phyloP scores from a whole-genome alignment of 2,888 invertebrate species.

The Omphaloscelis lunosa region DNA sequence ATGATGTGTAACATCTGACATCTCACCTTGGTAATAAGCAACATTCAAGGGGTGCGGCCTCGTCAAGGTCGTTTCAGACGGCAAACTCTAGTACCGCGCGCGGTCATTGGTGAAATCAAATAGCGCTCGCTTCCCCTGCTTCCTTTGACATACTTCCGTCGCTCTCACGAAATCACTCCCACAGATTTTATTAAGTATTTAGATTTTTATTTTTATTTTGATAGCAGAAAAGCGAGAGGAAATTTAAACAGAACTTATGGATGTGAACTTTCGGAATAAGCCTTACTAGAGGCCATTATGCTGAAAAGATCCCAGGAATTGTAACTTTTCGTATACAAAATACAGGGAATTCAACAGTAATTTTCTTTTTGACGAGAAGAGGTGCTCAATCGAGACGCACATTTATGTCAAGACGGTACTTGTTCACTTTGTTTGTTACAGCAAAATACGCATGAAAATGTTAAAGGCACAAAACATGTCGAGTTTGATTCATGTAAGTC shows the following conservation, averaged over 20 bases:
- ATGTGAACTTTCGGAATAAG: not conserved
- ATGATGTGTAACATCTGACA: too few relatives aligned
- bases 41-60: too few relatives aligned
- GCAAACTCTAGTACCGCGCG: too few relatives aligned
- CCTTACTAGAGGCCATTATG: not conserved
- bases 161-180: too few relatives aligned
- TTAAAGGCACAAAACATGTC: conserved; percentile 23
- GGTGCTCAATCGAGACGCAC: conserved; percentile 22
- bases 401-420: conserved; percentile 43
- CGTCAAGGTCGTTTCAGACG: too few relatives aligned
- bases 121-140: too few relatives aligned
- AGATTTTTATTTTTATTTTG: too few relatives aligned
- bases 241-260: not conserved
- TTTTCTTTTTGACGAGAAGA: conserved; percentile 16
- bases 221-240: too few relatives aligned
- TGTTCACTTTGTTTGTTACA: conserved; percentile 18
- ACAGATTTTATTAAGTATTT: too few relatives aligned
- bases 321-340: not conserved
- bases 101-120: too few relatives aligned
- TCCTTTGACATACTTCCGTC: too few relatives aligned
- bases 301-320: not conserved
- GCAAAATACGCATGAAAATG: conserved; percentile 13
- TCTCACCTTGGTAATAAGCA: too few relatives aligned
- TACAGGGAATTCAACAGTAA: not conserved
- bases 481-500: conserved; percentile 6